Percentiles rank a stretch among this genome's conserved stretches.
Evolutionary conservation across 1,140 invertebrate species (phyloP).

Genomic region (Drosophila melanica): DNA sequence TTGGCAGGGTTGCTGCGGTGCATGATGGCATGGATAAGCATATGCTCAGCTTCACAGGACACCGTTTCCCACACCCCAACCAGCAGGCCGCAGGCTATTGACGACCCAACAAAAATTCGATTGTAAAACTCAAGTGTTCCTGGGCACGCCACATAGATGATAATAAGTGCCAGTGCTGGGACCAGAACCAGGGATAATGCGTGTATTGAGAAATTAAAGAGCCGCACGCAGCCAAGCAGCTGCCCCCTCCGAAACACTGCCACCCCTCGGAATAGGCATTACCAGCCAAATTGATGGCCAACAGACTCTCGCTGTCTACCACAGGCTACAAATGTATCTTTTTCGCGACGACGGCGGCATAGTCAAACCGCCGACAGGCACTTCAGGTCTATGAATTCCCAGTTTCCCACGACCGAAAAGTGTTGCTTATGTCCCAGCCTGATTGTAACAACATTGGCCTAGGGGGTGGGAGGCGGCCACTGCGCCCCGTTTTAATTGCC

Average conservation of each 20-base stretch:
- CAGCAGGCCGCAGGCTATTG: conserved; percentile 47
- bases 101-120: conserved; percentile 53
- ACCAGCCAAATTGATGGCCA: conserved; percentile 74
- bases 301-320: conserved; percentile 74
- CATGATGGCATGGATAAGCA: conserved; percentile 48
- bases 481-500: conserved; percentile 75
- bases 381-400: conserved; percentile 41
- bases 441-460: conserved; percentile 57
- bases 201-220: conserved; percentile 76
- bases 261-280: conserved; percentile 31
- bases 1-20: not conserved
- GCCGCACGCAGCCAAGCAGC: conserved; percentile 49
- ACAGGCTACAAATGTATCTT: conserved; percentile 77
- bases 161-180: conserved; percentile 62
- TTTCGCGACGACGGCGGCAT: conserved; percentile 36
- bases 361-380: conserved; percentile 72
- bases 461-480: conserved; percentile 5
- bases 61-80: conserved; percentile 50
- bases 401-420: conserved; percentile 71
- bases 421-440: conserved; percentile 65
- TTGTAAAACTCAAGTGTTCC: conserved; percentile 71
- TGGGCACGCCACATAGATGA: conserved; percentile 37
- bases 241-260: not conserved
- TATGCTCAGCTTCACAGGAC: conserved; percentile 72
- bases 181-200: conserved; percentile 40